phyloP scores from a whole-genome alignment of 2,888 invertebrate species.

The Spodoptera picta region DNA sequence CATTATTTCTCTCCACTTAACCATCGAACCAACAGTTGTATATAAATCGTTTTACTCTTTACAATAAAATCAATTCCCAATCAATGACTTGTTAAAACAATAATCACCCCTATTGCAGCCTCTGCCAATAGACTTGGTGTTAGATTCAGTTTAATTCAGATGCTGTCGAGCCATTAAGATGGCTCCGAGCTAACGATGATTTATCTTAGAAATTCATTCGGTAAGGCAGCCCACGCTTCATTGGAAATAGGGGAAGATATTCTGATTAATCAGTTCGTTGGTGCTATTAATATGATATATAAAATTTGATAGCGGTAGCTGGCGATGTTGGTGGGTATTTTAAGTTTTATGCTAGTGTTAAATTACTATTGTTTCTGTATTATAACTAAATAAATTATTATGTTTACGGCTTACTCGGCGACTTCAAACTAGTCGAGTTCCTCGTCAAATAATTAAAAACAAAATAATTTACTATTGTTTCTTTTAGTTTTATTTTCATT shows the following conservation, averaged over 20 bases:
- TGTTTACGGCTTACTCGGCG: no score
- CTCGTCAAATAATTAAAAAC: no score
- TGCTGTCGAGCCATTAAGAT: constrained; percentile 7
- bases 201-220: constrained; percentile 46
- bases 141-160: constrained; percentile 30
- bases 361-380: no score
- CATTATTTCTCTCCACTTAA: no score
- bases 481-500: no score
- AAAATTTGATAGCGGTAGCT: no score
- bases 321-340: no score
- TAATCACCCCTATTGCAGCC: constrained; percentile 20
- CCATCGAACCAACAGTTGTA: no score
- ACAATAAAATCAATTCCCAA: not conserved
- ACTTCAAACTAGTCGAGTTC: no score
- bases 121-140: constrained; percentile 20
- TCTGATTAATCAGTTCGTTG: not conserved
- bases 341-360: no score
- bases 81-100: constrained; percentile 13
- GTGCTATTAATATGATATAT: not conserved
- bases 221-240: constrained; percentile 10
- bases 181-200: constrained; percentile 3
- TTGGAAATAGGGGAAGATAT: constrained; percentile 15
- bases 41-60: not conserved
- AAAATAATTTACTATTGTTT: no score
- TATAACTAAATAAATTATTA: no score